Evolutionary conservation across 2,797 vertebrate species (phyloP), one percentile per base, ranked within the genome.

Genomic region (Enteromius unitaeniatus): DNA sequence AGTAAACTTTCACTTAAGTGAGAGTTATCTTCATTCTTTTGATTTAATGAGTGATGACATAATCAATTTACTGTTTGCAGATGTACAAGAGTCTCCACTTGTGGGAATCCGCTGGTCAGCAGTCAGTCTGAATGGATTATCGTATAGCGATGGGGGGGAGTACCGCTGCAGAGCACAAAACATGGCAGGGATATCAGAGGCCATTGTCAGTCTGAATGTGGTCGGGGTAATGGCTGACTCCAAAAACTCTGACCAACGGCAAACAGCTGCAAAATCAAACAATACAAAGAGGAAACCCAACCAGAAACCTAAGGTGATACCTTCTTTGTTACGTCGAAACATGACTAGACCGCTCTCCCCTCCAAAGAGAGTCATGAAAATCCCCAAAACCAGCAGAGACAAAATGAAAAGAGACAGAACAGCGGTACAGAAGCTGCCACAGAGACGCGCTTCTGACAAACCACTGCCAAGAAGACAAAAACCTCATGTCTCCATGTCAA

Each of bases 91-190:
- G 87, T 97, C 96, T 89, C 96, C 97, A 83, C 93, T 90, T 75
- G 96, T 96, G 13, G 98, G 97, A 28, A 92, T 96, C 77, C 94
- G 96, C 82, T 98, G 97, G 97, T 99, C 97, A 5, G 95, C 97
- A 69, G 95, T 99, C 87, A 98, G 95, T 90, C 84, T 99, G 87
- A 96, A 96, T 0, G 96, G 95, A 21, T 93, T 99, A 85, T 97
- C 96, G 0, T 95, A 96, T 91, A 94, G 93, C 86, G 97, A 99
- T 0, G 96, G 97, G 8, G 97, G 98, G 14, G 95, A 97, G 89
- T 99, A 98, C 89, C 95, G 95, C 79, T 99, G 97, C 88, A 96
- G 95, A 88, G 97, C 98, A 51, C 96, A 96, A 89, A 99, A 98
- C 86, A 92, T 97, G 93, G 98, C 96, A 11, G 97, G 97, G 60